These are phyloP conservation scores for Prenolepis imparis DNA, from an alignment of 2,888 invertebrate genomes.

Conservation along the genomic window DNA sequence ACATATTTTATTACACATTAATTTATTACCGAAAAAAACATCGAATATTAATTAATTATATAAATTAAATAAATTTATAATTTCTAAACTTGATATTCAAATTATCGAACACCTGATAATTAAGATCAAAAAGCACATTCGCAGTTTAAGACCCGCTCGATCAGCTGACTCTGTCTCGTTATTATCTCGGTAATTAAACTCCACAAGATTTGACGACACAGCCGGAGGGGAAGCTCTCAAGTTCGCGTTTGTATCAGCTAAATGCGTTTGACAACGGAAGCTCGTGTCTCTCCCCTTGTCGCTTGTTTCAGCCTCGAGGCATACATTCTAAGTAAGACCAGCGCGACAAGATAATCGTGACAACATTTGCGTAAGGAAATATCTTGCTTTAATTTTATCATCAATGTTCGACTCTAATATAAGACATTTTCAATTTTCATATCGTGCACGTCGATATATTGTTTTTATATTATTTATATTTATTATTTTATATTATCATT, in stretches of 20 bases:
- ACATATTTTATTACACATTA: neutral
- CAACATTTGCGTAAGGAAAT: conserved; percentile 45
- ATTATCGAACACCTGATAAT: conserved; percentile 6
- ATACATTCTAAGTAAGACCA: conserved; percentile 61
- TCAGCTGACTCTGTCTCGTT: conserved; percentile 50
- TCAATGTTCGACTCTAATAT: neutral
- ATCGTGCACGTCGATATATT: neutral
- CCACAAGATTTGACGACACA: conserved; percentile 81
- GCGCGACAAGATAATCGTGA: conserved; percentile 62
- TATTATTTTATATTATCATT: neutral
- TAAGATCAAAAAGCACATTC: conserved; percentile 35
- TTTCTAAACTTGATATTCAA: neutral
- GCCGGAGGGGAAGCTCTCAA: conserved; percentile 80
- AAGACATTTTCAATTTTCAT: conserved; percentile 5
- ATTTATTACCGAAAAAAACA: neutral
- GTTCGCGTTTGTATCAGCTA: conserved; percentile 85
- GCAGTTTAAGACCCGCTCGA: conserved; percentile 41
- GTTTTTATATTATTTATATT: neutral
- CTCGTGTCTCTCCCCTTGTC: conserved; percentile 81
- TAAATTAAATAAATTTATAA: neutral
- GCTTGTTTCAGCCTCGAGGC: conserved; percentile 79
- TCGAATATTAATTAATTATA: neutral
- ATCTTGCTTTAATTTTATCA: conserved; percentile 60
- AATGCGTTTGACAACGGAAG: conserved; percentile 86
- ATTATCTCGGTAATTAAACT: conserved; percentile 82